Base-by-base conservation (phyloP, 2,888 invertebrate genomes). In the Sceliomorpha sp. region DNA sequence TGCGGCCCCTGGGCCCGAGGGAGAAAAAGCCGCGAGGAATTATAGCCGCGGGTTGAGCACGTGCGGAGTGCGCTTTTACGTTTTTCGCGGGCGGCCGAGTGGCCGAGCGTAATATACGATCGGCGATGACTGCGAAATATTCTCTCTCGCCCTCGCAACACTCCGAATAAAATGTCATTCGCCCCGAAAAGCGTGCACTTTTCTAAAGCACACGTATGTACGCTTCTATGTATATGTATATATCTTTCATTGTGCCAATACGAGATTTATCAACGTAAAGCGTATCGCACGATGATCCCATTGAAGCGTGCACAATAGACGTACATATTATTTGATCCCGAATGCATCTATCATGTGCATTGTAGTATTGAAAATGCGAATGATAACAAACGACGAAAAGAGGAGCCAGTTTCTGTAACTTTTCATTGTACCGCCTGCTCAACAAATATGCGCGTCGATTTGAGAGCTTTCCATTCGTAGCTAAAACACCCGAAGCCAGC, bases 1-100 rank as follows among this genome's bases (percentile, higher is more conserved):
- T n/a, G n/a, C n/a, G n/a, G n/a, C n/a, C n/a, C n/a, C n/a, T n/a
- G n/a, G n/a, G n/a, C n/a, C n/a, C n/a, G n/a, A n/a, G n/a, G n/a
- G n/a, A n/a, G 47, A 53, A 53, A 62, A 62, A 45, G 47, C 47
- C 37, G 32, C 51, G 53, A 53, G 51, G 62, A 62, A 62, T 60
- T 60, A 32, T 44, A 44, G 5, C 36, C 34, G 50, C 42, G 40
- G 44, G 44, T 20, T 51, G 51, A 60, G 39, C 44, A 45, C 36
- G 26, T 31, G 29, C 50, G 14, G 34, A 29, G 39, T 40, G 40
- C 13, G 20, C 44, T 50, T 59, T 59, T 59, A 34, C 40, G 26
- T 26, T 8, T n/a, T 27, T n/a, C 12, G n/a, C n/a, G n/a, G n/a
- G n/a, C n/a, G n/a, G n/a, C n/a, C 31, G 6, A 14, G 37, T 58